Conservation (phyloP, 2,888 invertebrate species). For the Lumbricus terrestris region DNA sequence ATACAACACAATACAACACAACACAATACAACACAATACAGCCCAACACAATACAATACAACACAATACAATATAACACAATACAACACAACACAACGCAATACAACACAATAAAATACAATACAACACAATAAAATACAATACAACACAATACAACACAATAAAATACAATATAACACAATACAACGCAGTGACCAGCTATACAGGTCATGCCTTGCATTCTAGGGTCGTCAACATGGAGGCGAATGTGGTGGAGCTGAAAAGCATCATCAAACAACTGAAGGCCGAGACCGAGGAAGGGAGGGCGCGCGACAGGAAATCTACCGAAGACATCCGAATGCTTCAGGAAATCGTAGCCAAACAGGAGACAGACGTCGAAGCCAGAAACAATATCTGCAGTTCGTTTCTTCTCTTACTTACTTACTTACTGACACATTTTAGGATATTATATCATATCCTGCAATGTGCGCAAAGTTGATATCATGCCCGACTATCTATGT, state of each 20-base stretch:
- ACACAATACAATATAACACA: no score
- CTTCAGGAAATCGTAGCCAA: neutral
- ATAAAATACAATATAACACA: no score
- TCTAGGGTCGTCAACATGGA: neutral
- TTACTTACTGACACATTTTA: neutral
- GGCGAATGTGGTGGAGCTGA: neutral
- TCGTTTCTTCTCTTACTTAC: neutral
- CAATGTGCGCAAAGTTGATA: neutral
- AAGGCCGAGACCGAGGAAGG: neutral
- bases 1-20: no score
- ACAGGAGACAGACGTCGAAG: neutral
- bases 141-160: no score
- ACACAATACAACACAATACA: no score
- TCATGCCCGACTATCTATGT: no score
- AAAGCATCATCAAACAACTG: neutral
- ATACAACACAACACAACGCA: no score
- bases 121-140: no score
- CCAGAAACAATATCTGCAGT: neutral
- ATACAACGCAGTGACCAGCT: no score
- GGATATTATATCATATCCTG: neutral
- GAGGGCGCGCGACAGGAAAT: neutral
- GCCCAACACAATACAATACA: no score
- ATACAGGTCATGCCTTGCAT: neutral
- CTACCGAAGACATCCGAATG: neutral
- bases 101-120: no score